Base-by-base conservation (phyloP, 2,113 vertebrate species). In the Brachyistius frenatus region DNA sequence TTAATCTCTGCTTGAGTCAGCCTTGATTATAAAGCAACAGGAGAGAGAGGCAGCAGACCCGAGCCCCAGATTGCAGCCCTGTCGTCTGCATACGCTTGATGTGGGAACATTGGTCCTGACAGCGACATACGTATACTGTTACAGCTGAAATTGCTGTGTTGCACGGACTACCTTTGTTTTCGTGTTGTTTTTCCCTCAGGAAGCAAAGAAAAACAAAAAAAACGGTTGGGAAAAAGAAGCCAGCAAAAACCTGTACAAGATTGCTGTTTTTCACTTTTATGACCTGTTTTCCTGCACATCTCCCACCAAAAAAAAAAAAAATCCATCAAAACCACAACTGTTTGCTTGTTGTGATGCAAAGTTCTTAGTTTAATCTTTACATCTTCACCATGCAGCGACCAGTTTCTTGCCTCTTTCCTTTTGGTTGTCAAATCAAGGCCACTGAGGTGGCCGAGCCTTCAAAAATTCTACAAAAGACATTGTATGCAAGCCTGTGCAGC, bases 1-100 rank as follows among this genome's bases (percentile, higher is more conserved):
- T 87, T 90, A 84, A 88, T 92, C 85, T 88, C 74, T 80, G 87
- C 86, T 84, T 57, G 54, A 88, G 94, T 94, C 93, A 93, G 64
- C 37, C 71, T 76, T 92, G 86, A 90, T 95, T 94, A 94, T 46
- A 35, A 60, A 5, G 73, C 81, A 77, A 63, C 60, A 73, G 76
- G 46, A 76, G 55, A 92, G 93, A 95, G 89, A 83, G 32, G 81
- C 82, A 80, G 90, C 94, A 95, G 94, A 90, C 72, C 79, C 6
- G 0, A 55, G 61, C 37, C 81, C 52, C 72, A 89, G 86, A 91
- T 85, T 85, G 85, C 80, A 91, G 92, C 79, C 81, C 83, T 90
- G 85, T 86, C 85, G 76, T 83, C 82, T 73, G 58, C 85, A 78
- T 53, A 66, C 62, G 66, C 86, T 89, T 90, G 82, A 93, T 86